Percentiles rank a stretch among this genome's conserved stretches.
Evolutionary conservation across 2,888 invertebrate genomes (phyloP).

Genomic region (Drosophila infuscata): DNA sequence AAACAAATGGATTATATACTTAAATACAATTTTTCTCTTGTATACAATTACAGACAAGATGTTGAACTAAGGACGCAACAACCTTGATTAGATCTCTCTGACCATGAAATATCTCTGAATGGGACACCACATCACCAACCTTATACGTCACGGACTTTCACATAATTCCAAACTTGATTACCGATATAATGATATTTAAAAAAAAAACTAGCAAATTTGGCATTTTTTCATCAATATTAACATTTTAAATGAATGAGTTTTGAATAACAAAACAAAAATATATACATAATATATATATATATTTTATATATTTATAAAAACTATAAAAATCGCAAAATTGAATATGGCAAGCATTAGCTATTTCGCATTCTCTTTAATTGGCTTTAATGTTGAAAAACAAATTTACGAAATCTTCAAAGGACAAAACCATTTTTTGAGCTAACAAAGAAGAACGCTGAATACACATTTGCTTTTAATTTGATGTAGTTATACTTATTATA

Average conservation of each 20-base stretch:
- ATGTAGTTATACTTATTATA: conserved; percentile 72
- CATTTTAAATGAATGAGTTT: conserved; percentile 75
- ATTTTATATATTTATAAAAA: conserved; percentile 80
- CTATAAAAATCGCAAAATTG: conserved; percentile 66
- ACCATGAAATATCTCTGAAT: conserved; percentile 18
- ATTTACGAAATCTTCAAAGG: conserved; percentile 34
- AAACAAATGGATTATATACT: neutral
- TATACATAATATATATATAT: conserved; percentile 48
- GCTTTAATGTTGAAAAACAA: conserved; percentile 73
- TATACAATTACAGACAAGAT: conserved; percentile 61
- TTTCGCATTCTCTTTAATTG: conserved; percentile 74
- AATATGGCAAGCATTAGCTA: conserved; percentile 65
- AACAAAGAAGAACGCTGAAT: conserved; percentile 22
- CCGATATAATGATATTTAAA: conserved; percentile 21
- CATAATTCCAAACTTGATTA: conserved; percentile 41
- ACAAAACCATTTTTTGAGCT: conserved; percentile 55
- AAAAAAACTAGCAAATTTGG: conserved; percentile 57
- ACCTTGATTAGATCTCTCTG: conserved; percentile 9
- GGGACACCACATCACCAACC: conserved; percentile 50
- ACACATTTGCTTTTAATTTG: conserved; percentile 70
- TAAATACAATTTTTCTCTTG: conserved; percentile 7
- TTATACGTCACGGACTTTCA: conserved; percentile 55
- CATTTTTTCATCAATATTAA: conserved; percentile 61
- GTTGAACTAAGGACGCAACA: conserved; percentile 42
- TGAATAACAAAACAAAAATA: conserved; percentile 44